Base-by-base conservation (phyloP, 2,888 invertebrate genomes). In the Nomada goodeniana region DNA sequence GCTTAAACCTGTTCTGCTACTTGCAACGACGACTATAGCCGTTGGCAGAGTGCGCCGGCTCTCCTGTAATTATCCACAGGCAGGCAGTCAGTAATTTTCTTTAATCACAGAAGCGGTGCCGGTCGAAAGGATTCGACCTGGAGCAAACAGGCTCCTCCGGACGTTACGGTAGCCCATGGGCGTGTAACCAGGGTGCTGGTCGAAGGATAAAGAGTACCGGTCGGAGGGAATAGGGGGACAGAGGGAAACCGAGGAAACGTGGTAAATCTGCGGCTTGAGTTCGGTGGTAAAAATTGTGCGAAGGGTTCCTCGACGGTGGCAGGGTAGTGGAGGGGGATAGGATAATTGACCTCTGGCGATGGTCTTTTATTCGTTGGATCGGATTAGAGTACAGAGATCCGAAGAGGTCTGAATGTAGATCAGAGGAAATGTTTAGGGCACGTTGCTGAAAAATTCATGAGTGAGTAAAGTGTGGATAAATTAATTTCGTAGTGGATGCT, bases 61-160 rank as follows among this genome's bases (percentile, higher is more conserved):
- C 75, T 36, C 68, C 91, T 93, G 93, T 93, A 91, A 93, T 93
- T 93, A 93, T 91, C 90, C 82, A 80, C 85, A 84, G n/a, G 87
- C 73, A 80, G 71, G 89, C 81, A 83, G 90, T 88, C 88, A 89
- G 91, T 93, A 93, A 93, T 93, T 93, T 93, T 92, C 92, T 92
- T 93, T 93, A 93, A 93, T 93, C 91, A 93, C 92, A 92, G 92
- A 90, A 92, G 71, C 85, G 76, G 63, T 67, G 42, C 84, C 78
- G 65, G 80, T 71, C 84, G 83, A 86, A 90, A 90, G 89, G 86
- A 89, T 89, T 88, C 85, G 72, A 76, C 53, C 60, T 23, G 57
- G 76, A 59, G 81, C 76, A 87, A 83, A 85, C 84, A 80, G 71
- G n/a, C 57, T 65, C 23, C 63, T 36, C 55, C 47, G 64, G 67